Percentiles rank a stretch among this genome's conserved stretches.
Conservation (phyloP, 2,888 invertebrate species). For the Protodeltote pygarga region DNA sequence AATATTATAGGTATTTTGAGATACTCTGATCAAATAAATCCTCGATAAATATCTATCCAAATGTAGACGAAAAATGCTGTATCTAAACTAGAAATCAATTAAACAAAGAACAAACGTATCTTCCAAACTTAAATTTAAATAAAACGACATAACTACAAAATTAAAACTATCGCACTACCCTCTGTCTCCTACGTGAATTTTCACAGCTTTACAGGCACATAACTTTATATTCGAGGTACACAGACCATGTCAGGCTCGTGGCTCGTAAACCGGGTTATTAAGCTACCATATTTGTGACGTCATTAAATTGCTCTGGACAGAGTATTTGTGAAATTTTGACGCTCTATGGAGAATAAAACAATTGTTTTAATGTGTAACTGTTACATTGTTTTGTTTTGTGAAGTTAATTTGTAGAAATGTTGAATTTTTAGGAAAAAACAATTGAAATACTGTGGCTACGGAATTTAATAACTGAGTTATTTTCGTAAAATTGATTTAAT, state of each 20-base stretch:
- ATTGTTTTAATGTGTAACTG: slow-evolving; percentile 6
- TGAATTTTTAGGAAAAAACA: too few species aligned
- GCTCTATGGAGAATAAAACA: slow-evolving; percentile 20
- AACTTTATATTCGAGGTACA: slow-evolving; percentile 32
- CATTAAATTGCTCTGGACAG: slow-evolving; percentile 16
- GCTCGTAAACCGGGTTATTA: slow-evolving; percentile 38
- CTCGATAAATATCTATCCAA: too few species aligned
- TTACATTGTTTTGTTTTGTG: slow-evolving; percentile 13
- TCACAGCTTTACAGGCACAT: slow-evolving; percentile 41
- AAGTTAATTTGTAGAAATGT: too few species aligned
- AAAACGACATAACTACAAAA: background rate
- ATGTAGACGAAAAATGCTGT: too few species aligned
- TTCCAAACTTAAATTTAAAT: too few species aligned
- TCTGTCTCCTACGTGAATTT: slow-evolving; percentile 18
- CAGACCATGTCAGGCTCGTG: slow-evolving; percentile 25
- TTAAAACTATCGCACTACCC: slow-evolving; percentile 6
- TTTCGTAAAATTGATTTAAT: background rate
- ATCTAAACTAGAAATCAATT: too few species aligned
- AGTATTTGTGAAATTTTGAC: slow-evolving; percentile 25
- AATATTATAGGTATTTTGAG: too few species aligned
- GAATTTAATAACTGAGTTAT: too few species aligned
- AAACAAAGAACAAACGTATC: too few species aligned
- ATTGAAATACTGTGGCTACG: too few species aligned
- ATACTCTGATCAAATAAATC: too few species aligned
- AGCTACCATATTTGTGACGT: slow-evolving; percentile 19